Conservation (phyloP, 2,888 invertebrate genomes). For the Athalia circularis region DNA sequence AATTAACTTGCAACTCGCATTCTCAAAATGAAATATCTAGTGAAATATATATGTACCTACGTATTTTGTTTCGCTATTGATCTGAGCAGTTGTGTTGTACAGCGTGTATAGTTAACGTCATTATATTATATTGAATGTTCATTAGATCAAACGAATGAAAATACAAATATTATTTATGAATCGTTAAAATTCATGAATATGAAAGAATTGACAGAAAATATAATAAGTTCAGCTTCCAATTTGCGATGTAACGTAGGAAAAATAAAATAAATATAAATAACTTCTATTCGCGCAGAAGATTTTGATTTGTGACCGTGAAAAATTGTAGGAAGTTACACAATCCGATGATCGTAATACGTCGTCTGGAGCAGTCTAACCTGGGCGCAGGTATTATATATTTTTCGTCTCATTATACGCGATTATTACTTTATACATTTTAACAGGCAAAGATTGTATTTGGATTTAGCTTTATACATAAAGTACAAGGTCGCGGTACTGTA, state of each 20-base stretch:
- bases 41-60: not conserved
- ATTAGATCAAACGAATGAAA: constrained; percentile 6
- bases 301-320: constrained; percentile 28
- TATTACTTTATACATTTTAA: no score
- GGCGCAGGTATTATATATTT: no score
- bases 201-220: not conserved
- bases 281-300: not conserved
- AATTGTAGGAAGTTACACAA: constrained; percentile 25
- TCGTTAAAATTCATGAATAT: not conserved
- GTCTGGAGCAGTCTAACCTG: no score
- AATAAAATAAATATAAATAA: no score
- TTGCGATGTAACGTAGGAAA: no score
- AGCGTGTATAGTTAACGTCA: no score
- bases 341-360: not conserved
- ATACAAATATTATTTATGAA: constrained; percentile 13
- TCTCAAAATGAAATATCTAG: constrained; percentile 8
- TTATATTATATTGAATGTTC: not conserved
- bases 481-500: not conserved
- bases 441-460: not conserved
- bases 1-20: not conserved
- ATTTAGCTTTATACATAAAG: constrained; percentile 11
- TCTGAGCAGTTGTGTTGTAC: no score
- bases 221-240: not conserved
- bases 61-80: no score
- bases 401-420: no score